Conservation (phyloP, 1,140 invertebrate species). For the Orius insidiosus region DNA sequence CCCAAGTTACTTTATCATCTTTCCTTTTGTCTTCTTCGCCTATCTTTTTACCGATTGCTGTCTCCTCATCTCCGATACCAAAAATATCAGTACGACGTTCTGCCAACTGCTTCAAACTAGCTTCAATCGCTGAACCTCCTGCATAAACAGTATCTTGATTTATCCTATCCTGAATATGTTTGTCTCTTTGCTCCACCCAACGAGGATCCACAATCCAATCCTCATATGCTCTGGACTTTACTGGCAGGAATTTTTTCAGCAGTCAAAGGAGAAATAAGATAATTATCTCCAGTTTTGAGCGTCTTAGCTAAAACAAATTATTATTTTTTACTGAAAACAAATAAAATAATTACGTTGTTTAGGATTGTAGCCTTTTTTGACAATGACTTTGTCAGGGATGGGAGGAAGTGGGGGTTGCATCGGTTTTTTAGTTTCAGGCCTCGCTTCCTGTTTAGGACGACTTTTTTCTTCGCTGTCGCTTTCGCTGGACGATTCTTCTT, state of each 20-base stretch:
- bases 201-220: slow-evolving; percentile 92
- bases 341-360: too few relatives aligned
- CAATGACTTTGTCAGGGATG: slow-evolving; percentile 83
- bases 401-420: slow-evolving; percentile 57
- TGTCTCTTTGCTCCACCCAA: slow-evolving; percentile 93
- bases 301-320: too few relatives aligned
- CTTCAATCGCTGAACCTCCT: slow-evolving; percentile 78
- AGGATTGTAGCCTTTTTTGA: slow-evolving; percentile 93
- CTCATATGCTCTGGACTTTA: slow-evolving; percentile 95
- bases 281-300: slow-evolving; percentile 50
- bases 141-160: slow-evolving; percentile 78
- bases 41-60: slow-evolving; percentile 96
- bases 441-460: slow-evolving; percentile 14
- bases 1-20: slow-evolving; percentile 86
- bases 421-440: background rate
- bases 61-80: slow-evolving; percentile 95
- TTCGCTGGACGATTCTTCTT: slow-evolving; percentile 63
- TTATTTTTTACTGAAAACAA: too few relatives aligned
- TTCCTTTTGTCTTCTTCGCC: slow-evolving; percentile 84
- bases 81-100: slow-evolving; percentile 99
- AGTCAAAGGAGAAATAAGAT: slow-evolving; percentile 93
- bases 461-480: slow-evolving; percentile 36
- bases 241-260: slow-evolving; percentile 92
- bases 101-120: slow-evolving; percentile 85
- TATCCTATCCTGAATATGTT: slow-evolving; percentile 62